Evolutionary conservation across 2,797 vertebrate genomes (phyloP), one percentile per base, ranked within the genome.

Genomic region (Mallotus villosus): DNA sequence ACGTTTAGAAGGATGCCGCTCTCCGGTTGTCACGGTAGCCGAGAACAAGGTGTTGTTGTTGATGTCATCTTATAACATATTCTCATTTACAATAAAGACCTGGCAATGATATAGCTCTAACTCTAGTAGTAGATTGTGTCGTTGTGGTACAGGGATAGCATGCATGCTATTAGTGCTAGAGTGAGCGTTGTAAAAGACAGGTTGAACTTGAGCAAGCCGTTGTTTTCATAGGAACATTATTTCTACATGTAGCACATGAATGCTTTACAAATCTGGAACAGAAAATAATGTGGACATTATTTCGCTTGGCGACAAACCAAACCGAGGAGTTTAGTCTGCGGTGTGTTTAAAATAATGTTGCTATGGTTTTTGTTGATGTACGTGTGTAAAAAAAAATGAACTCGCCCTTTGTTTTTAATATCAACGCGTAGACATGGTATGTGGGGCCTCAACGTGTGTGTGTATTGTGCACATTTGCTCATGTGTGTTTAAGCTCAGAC

Each of bases 271-370:
- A 55, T 55, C 19, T 55, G 41, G 41, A 46, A 14, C 41, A 14
- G 41, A 46, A 46, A 46, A 46, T 46, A 46, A 46, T 46, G 41
- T 14, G 4, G 51, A n/a, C 51, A 17, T 55, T 61, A 14, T 34
- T 63, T 63, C 4, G 2, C 4, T 51, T 63, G 34, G 55, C 58
- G 25, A 0, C 2, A 9, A 63, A 67, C 41, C 70, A 17, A 61
- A 17, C 22, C 2, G 37, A 70, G 63, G 24, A 51, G 63, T 74
- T 75, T 70, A 80, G 75, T 82, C 74, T 68, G 12, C 2, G 34
- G 32, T 41, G 73, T 77, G 81, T 85, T 86, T 87, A 77, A 78
- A 80, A 85, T 89, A 83, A 90, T 84, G 79, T 86, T 87, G 78
- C 84, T 61, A 81, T 89, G 83, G 81, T 77, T 81, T 78, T 16